Evolutionary conservation across 2,888 invertebrate species (phyloP).

Genomic region (Dioctria rufipes): DNA sequence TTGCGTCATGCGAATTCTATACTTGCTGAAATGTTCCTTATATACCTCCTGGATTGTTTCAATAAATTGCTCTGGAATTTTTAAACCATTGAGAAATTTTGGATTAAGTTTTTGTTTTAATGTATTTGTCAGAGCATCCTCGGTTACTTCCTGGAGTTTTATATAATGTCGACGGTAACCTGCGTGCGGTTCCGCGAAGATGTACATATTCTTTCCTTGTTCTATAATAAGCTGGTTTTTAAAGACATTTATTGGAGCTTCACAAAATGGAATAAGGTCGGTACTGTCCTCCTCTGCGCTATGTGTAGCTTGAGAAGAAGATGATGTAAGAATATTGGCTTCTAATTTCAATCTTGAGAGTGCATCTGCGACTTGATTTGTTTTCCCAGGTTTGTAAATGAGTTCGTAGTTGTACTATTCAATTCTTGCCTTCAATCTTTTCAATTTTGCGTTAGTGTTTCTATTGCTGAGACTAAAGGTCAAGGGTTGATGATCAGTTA

Average conservation of each 20-base stretch:
- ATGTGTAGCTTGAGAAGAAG: conserved; percentile 35
- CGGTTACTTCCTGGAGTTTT: neutral
- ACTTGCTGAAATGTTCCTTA: conserved; percentile 2
- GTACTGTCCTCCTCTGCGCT: conserved; percentile 57
- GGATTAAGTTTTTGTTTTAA: neutral
- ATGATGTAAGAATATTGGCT: conserved; percentile 21
- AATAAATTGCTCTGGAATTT: conserved; percentile 17
- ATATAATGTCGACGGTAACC: conserved; percentile 5
- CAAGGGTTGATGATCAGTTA: conserved; percentile 50
- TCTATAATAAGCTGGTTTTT: no score
- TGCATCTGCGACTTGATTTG: conserved; percentile 53
- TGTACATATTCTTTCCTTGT: neutral
- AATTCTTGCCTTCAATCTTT: conserved; percentile 56
- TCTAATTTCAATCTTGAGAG: conserved; percentile 45
- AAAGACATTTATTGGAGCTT: conserved; percentile 44
- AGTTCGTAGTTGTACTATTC: no score
- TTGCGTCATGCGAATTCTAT: conserved; percentile 11
- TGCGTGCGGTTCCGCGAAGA: conserved; percentile 9
- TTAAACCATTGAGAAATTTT: neutral
- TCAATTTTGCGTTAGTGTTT: conserved; percentile 51
- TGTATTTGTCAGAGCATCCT: neutral
- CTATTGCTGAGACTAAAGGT: conserved; percentile 51
- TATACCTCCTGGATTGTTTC: conserved; percentile 9
- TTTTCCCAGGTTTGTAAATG: conserved; percentile 42
- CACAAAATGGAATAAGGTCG: conserved; percentile 59